Conservation (phyloP, 2,797 vertebrate genomes). For the Takifugu rubripes region DNA sequence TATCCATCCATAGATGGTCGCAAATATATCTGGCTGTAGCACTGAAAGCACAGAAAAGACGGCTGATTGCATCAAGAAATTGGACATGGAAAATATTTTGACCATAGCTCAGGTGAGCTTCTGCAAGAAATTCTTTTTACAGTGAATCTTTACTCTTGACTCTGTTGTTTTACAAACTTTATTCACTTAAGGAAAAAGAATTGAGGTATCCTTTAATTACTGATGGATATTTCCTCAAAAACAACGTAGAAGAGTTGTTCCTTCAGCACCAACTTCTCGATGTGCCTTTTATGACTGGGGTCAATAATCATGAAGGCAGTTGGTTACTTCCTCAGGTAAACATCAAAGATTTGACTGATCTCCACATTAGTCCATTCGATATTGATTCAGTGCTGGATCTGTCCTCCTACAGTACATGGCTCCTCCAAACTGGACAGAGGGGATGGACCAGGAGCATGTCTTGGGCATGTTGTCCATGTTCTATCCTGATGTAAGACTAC, state of each 20-base stretch:
- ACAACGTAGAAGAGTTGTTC: conserved; percentile 49
- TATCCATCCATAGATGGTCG: conserved; percentile 44
- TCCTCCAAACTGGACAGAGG: conserved; percentile 67
- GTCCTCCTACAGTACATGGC: conserved; percentile 41
- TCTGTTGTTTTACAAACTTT: neutral
- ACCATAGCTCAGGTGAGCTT: conserved; percentile 41
- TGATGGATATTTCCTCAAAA: conserved; percentile 67
- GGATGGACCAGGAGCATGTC: conserved; percentile 54
- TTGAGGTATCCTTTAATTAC: neutral
- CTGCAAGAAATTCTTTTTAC: neutral
- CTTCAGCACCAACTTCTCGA: conserved; percentile 54
- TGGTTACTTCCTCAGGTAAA: conserved; percentile 58
- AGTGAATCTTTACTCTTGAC: neutral
- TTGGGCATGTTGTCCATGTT: conserved; percentile 4
- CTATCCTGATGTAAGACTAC: conserved; percentile 55
- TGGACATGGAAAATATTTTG: conserved; percentile 44
- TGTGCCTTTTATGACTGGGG: conserved; percentile 71
- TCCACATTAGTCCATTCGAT: neutral
- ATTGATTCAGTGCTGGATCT: neutral
- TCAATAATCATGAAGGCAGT: conserved; percentile 70
- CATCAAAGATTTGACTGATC: neutral
- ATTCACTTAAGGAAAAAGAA: conserved; percentile 26
- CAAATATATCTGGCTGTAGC: conserved; percentile 68
- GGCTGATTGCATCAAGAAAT: conserved; percentile 61
- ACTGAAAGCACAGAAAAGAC: conserved; percentile 61